Conservation (phyloP, 1,140 invertebrate species). For the Drosophila navojoa region DNA sequence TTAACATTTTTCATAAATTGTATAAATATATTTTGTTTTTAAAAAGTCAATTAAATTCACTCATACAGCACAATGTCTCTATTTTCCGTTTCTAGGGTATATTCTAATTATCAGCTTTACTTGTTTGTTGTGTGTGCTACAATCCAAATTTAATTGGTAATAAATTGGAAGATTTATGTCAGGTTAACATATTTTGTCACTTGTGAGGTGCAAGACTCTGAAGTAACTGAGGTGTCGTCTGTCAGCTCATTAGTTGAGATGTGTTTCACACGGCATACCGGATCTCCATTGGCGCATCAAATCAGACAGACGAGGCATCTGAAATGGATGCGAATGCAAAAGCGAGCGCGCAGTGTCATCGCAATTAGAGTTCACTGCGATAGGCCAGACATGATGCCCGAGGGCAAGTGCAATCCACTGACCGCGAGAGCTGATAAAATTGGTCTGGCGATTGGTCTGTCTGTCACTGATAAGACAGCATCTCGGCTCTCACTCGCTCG, state of each 20-base stretch:
- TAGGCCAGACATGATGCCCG: slow-evolving; percentile 1
- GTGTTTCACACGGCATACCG: slow-evolving; percentile 27
- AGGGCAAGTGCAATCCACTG: slow-evolving; percentile 20
- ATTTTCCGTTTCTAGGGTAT: background rate
- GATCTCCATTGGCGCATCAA: slow-evolving; percentile 7
- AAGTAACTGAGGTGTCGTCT: background rate
- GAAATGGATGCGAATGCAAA: too few species aligned
- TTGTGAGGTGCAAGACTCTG: background rate
- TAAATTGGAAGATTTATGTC: slow-evolving; percentile 2
- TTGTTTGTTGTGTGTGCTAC: background rate
- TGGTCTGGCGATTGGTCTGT: slow-evolving; percentile 1
- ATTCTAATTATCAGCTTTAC: background rate
- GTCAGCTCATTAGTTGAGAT: background rate
- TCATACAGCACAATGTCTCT: too few species aligned
- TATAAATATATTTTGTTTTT: too few species aligned
- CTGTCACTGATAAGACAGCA: slow-evolving; percentile 25
- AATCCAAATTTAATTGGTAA: background rate
- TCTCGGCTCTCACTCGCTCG: background rate
- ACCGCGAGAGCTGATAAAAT: slow-evolving; percentile 2
- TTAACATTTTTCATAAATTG: too few species aligned
- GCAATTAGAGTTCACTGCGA: slow-evolving; percentile 5
- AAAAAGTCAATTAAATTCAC: too few species aligned
- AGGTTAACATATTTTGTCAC: slow-evolving; percentile 10
- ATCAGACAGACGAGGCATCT: background rate
- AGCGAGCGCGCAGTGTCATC: background rate